Percentiles rank a stretch among this genome's conserved stretches.
Conservation (phyloP, 2,888 invertebrate genomes). For the Lithophane semibrunnea region DNA sequence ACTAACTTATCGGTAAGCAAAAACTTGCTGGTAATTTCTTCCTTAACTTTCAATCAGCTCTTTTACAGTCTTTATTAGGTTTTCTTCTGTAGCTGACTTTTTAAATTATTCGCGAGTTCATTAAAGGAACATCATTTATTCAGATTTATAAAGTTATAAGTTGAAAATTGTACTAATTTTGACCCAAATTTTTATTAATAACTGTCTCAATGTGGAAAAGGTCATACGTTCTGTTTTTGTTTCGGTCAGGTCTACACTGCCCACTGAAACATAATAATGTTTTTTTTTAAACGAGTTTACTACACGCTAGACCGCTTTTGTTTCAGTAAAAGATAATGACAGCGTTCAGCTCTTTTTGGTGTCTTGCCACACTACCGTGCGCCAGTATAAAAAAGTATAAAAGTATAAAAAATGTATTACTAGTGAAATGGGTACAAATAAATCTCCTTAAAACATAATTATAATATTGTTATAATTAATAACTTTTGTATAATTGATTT, state of each 20-base stretch:
- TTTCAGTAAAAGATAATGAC: neutral
- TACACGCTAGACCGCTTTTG: neutral
- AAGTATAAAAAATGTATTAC: no score
- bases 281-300: neutral
- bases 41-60: constrained; percentile 8
- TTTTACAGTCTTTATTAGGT: neutral
- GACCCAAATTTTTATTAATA: neutral
- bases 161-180: neutral
- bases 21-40: constrained; percentile 13
- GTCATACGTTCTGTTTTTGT: no score
- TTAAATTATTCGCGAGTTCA: constrained; percentile 2
- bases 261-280: neutral
- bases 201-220: neutral
- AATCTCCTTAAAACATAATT: no score
- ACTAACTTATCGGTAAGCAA: constrained; percentile 7
- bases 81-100: constrained; percentile 3
- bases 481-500: neutral
- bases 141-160: constrained; percentile 5
- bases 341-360: neutral
- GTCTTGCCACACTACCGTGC: neutral
- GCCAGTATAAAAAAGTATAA: no score
- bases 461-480: neutral
- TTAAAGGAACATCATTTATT: constrained; percentile 13
- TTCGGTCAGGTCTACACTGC: no score
- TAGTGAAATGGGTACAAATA: no score